phyloP scores from a whole-genome alignment of 2,797 vertebrate genomes.

The Columba guinea region DNA sequence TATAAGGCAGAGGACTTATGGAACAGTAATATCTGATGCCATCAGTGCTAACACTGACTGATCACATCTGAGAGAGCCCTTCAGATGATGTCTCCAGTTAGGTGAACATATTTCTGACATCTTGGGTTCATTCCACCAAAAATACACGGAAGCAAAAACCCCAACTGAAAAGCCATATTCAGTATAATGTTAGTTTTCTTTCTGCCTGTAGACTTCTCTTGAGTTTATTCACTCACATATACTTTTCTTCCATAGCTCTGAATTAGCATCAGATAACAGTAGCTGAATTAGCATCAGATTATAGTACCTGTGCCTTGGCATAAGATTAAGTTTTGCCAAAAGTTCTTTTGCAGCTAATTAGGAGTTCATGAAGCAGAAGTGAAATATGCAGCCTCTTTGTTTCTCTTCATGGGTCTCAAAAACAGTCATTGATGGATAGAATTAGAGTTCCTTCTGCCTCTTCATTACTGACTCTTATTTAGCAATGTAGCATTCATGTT shows the following conservation, averaged over 20 bases:
- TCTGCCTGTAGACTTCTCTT: neutral
- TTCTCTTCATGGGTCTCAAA: slow-evolving; percentile 32
- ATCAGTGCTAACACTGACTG: neutral
- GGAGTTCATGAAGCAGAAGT: slow-evolving; percentile 34
- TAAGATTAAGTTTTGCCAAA: slow-evolving; percentile 52
- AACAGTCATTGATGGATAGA: slow-evolving; percentile 40
- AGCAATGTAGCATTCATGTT: slow-evolving; percentile 16
- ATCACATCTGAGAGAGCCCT: neutral
- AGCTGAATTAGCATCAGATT: slow-evolving; percentile 39
- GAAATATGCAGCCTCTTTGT: slow-evolving; percentile 10
- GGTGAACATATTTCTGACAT: neutral
- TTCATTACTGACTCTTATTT: slow-evolving; percentile 41
- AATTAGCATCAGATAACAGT: slow-evolving; percentile 37
- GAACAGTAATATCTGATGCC: neutral
- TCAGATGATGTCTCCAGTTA: neutral
- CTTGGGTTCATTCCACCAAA: slow-evolving; percentile 25
- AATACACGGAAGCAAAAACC: neutral
- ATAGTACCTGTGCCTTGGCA: slow-evolving; percentile 29
- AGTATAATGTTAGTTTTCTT: neutral
- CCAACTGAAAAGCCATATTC: neutral
- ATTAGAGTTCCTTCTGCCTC: slow-evolving; percentile 54
- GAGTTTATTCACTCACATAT: neutral
- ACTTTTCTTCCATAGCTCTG: slow-evolving; percentile 31
- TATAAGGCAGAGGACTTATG: neutral
- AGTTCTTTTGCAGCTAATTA: slow-evolving; percentile 48